phyloP scores from a whole-genome alignment of 2,888 invertebrate genomes.

The Ennomos fuscantarius region DNA sequence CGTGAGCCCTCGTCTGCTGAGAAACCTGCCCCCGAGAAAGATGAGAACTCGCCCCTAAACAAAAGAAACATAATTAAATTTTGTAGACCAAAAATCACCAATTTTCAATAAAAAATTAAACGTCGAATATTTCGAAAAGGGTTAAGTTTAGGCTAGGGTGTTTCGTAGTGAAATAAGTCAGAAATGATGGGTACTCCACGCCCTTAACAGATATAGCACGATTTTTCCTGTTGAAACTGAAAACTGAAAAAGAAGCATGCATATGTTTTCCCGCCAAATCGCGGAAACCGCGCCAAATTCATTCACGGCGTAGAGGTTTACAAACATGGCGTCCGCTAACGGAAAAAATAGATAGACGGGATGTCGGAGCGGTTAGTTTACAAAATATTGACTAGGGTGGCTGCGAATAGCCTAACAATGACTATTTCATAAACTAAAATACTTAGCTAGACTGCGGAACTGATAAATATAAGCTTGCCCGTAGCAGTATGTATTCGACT shows the following conservation, averaged over 20 bases:
- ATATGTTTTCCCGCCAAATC: conserved; percentile 65
- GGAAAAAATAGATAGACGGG: conserved; percentile 83
- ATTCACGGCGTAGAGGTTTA: conserved; percentile 76
- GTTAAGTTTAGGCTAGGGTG: too few relatives aligned
- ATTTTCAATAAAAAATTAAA: too few relatives aligned
- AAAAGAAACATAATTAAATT: too few relatives aligned
- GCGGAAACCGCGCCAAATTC: conserved; percentile 80
- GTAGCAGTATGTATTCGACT: neutral
- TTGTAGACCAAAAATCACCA: too few relatives aligned
- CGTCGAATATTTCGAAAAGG: too few relatives aligned
- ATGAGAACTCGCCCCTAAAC: too few relatives aligned
- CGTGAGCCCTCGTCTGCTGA: too few relatives aligned
- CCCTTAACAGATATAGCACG: too few relatives aligned
- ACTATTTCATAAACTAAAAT: conserved; percentile 16
- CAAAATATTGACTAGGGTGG: conserved; percentile 79
- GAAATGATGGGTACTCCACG: too few relatives aligned
- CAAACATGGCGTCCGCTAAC: conserved; percentile 72
- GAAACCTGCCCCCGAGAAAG: too few relatives aligned
- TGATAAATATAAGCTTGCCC: neutral
- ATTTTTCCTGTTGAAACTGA: too few relatives aligned
- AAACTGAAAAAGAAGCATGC: conserved; percentile 32
- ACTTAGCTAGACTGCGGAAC: conserved; percentile 6
- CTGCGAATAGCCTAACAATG: conserved; percentile 42
- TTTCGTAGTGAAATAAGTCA: too few relatives aligned
- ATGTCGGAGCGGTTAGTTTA: conserved; percentile 73